phyloP scores from a whole-genome alignment of 2,888 invertebrate species.

The Agrotis segetum region DNA sequence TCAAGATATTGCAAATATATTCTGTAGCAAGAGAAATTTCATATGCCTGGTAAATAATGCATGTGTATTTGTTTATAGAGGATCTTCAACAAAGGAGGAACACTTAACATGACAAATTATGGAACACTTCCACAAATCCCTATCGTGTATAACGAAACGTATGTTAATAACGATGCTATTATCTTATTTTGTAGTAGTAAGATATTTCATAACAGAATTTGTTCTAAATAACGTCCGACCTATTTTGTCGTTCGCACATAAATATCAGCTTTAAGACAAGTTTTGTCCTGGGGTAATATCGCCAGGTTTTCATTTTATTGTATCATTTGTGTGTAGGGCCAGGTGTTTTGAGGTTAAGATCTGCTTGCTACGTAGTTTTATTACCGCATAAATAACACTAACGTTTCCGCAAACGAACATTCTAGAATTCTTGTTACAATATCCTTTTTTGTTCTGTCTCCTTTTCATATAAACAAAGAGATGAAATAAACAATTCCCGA shows the following conservation, averaged over 20 bases:
- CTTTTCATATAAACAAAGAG: conserved; percentile 24
- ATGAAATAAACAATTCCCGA: conserved; percentile 34
- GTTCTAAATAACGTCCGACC: conserved; percentile 26
- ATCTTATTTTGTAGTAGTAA: conserved; percentile 20
- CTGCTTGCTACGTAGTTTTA: conserved; percentile 14
- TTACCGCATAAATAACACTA: not conserved
- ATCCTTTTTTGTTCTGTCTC: not conserved
- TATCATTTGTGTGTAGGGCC: conserved; percentile 18
- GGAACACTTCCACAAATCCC: not conserved
- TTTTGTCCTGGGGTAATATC: conserved; percentile 27
- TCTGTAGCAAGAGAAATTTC: conserved; percentile 20
- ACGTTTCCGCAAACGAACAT: not conserved
- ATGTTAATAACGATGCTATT: too few relatives aligned
- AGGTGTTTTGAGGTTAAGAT: conserved; percentile 7
- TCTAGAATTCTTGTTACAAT: too few relatives aligned
- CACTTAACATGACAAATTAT: too few relatives aligned
- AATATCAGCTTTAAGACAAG: conserved; percentile 34
- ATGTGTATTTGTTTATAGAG: not conserved
- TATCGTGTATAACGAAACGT: not conserved
- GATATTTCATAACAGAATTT: conserved; percentile 30
- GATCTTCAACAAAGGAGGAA: not conserved
- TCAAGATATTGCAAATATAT: conserved; percentile 50
- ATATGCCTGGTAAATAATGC: not conserved
- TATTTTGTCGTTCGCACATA: conserved; percentile 18
- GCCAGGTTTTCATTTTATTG: conserved; percentile 11